phyloP scores from a whole-genome alignment of 2,888 invertebrate species.

The Ophion ventricosus region DNA sequence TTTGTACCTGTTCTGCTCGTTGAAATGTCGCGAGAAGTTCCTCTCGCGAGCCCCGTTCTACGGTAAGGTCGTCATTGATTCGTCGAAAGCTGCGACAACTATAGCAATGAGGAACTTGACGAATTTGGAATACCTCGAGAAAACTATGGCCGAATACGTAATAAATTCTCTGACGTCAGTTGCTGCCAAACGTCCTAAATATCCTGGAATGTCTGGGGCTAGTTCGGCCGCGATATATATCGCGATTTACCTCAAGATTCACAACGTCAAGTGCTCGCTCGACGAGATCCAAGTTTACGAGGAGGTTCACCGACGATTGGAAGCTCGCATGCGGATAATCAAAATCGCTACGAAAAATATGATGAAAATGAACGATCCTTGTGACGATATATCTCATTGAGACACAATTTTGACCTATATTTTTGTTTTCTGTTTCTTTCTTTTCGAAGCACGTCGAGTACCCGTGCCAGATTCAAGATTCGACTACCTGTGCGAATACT shows the following conservation, averaged over 20 bases:
- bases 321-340: conserved; percentile 82
- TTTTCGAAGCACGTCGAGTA: conserved; percentile 92
- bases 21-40: conserved; percentile 85
- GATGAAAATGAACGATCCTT: conserved; percentile 86
- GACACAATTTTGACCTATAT: conserved; percentile 53
- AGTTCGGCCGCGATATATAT: conserved; percentile 85
- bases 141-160: conserved; percentile 85
- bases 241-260: conserved; percentile 85
- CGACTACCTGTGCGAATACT: conserved; percentile 96
- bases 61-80: conserved; percentile 83
- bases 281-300: conserved; percentile 80
- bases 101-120: conserved; percentile 85
- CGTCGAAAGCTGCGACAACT: conserved; percentile 81
- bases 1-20: conserved; percentile 86
- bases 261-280: conserved; percentile 79
- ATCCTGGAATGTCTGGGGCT: conserved; percentile 85
- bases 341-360: conserved; percentile 83
- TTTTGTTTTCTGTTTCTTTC: conserved; percentile 76
- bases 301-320: conserved; percentile 81
- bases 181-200: conserved; percentile 85
- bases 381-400: conserved; percentile 69
- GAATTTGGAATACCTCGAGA: conserved; percentile 86
- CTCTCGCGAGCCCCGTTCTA: conserved; percentile 84
- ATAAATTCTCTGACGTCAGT: conserved; percentile 85
- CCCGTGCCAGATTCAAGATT: conserved; percentile 98